These are phyloP conservation scores for Kryptolebias ocellatus DNA, from an alignment of 2,797 vertebrate species.

Conservation along the genomic window DNA sequence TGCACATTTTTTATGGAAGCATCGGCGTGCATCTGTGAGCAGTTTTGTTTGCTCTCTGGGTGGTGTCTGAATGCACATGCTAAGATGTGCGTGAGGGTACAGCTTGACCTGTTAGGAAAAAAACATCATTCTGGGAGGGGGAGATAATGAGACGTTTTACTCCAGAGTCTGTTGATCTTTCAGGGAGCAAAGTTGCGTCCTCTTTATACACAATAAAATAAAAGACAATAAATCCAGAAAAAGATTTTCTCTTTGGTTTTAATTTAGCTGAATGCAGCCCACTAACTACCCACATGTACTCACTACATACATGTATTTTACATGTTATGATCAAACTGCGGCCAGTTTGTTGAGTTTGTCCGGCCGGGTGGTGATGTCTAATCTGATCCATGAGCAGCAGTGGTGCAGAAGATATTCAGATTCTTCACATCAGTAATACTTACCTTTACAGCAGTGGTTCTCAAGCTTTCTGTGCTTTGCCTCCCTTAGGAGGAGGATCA, in stretches of 20 bases:
- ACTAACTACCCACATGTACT: background rate
- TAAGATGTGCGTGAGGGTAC: constrained; percentile 18
- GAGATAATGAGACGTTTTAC: constrained; percentile 73
- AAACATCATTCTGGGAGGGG: constrained; percentile 70
- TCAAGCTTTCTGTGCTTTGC: background rate
- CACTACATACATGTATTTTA: constrained; percentile 24
- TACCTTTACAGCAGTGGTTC: background rate
- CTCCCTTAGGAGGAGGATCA: too few species aligned
- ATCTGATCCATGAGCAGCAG: constrained; percentile 5
- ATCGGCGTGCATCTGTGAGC: constrained; percentile 59
- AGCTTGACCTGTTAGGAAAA: constrained; percentile 62
- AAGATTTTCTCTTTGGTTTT: constrained; percentile 45
- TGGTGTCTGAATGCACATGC: constrained; percentile 34
- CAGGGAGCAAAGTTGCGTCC: constrained; percentile 55
- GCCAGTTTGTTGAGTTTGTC: background rate
- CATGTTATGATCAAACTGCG: background rate
- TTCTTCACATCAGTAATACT: background rate
- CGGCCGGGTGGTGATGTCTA: constrained; percentile 2
- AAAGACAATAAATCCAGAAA: background rate
- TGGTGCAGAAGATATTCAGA: background rate
- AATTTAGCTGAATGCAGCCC: constrained; percentile 35
- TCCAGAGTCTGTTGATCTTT: constrained; percentile 46
- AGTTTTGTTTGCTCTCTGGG: constrained; percentile 49
- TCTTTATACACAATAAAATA: constrained; percentile 51
- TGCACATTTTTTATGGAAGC: constrained; percentile 50